Percentiles rank a stretch among this genome's conserved stretches.
Conservation (phyloP, 2,797 vertebrate genomes). For the Melanotaenia pygmaea region DNA sequence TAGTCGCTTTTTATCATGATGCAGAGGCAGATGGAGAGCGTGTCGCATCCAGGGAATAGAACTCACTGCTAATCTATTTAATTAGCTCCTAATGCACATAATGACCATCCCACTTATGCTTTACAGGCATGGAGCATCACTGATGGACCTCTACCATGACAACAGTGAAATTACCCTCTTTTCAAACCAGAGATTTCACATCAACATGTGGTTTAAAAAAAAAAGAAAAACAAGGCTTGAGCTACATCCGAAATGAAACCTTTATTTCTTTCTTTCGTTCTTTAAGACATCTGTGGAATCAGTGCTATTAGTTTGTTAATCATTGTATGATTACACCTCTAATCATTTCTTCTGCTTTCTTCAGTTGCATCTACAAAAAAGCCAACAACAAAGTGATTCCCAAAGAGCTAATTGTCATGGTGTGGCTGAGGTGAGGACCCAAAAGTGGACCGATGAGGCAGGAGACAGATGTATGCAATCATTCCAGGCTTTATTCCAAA, state of each 20-base stretch:
- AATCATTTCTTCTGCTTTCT: too few relatives aligned
- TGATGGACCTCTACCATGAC: slow-evolving; percentile 25
- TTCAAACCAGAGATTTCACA: slow-evolving; percentile 3
- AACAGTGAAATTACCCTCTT: slow-evolving; percentile 12
- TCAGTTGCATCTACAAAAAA: too few relatives aligned
- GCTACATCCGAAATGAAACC: background rate
- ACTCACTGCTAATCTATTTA: slow-evolving; percentile 54
- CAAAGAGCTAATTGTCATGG: too few relatives aligned
- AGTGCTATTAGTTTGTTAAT: too few relatives aligned
- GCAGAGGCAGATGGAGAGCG: slow-evolving; percentile 19
- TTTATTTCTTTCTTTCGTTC: background rate
- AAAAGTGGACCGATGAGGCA: too few relatives aligned
- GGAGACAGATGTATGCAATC: too few relatives aligned
- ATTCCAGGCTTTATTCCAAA: too few relatives aligned
- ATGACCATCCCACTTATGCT: slow-evolving; percentile 41
- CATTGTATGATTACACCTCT: too few relatives aligned
- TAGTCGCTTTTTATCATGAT: slow-evolving; percentile 32
- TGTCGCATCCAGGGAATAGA: slow-evolving; percentile 29
- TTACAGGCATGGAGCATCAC: slow-evolving; percentile 22
- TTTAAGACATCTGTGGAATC: slow-evolving; percentile 4
- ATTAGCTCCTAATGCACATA: slow-evolving; percentile 53
- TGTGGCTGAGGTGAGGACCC: too few relatives aligned
- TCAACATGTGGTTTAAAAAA: background rate
- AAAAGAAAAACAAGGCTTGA: background rate
- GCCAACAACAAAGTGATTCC: too few relatives aligned